phyloP scores from a whole-genome alignment of 2,888 invertebrate species.

The Agrochola macilenta region DNA sequence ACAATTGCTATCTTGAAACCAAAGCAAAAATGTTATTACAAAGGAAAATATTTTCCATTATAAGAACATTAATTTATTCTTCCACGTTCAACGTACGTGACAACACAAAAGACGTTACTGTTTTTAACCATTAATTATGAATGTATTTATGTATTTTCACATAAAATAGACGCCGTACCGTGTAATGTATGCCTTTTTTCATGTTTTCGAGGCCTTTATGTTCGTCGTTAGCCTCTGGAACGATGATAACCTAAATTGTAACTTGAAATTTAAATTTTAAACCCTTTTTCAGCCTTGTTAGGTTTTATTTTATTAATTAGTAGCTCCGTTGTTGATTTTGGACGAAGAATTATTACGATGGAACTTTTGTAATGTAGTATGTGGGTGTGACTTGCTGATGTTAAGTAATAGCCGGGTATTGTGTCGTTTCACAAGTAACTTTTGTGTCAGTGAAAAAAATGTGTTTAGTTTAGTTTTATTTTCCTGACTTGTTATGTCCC shows the following conservation, averaged over 20 bases:
- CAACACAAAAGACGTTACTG: conserved; percentile 53
- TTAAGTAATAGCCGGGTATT: conserved; percentile 5
- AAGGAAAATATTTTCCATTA: conserved; percentile 31
- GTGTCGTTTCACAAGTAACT: background rate
- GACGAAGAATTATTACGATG: conserved; percentile 9
- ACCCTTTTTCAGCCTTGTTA: conserved; percentile 47
- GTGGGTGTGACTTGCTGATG: background rate
- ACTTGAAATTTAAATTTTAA: conserved; percentile 48
- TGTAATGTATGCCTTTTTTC: conserved; percentile 43
- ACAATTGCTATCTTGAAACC: background rate
- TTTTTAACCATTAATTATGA: conserved; percentile 56
- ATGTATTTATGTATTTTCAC: conserved; percentile 48
- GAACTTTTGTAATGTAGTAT: background rate
- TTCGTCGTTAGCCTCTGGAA: conserved; percentile 36
- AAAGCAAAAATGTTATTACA: conserved; percentile 15
- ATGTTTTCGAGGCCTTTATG: conserved; percentile 38
- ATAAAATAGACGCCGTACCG: conserved; percentile 26
- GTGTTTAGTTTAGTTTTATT: background rate
- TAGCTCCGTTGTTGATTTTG: conserved; percentile 19
- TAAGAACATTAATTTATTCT: conserved; percentile 48
- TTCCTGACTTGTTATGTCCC: background rate
- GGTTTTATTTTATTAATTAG: conserved; percentile 57
- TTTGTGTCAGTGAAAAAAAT: background rate
- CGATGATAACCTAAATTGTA: conserved; percentile 51
- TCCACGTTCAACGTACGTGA: conserved; percentile 54